Evolutionary conservation across 1,140 invertebrate genomes (phyloP), one percentile per base, ranked within the genome.

Genomic region (Caenorhabditis remanei): DNA sequence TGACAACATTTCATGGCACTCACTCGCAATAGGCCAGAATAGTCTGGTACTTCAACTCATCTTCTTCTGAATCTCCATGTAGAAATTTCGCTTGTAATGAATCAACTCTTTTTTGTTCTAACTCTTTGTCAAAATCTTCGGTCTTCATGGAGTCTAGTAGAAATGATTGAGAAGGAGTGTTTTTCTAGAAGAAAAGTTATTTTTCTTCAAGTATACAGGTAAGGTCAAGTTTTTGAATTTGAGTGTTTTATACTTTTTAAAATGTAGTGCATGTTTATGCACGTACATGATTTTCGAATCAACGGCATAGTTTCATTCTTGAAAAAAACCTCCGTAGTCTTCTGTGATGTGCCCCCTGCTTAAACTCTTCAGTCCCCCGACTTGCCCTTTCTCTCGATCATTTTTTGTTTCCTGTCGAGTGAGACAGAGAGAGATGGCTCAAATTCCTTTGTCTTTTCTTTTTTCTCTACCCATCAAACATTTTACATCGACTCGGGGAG

Each of bases 401-500:
- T 58, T 58, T 58, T 58, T 58, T 58, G 55, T 58, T 58, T 58
- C 55, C 55, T 53, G 50, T 53, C 32, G 32, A 32, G 32, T 32
- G 32, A 32, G 32, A 32, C 32, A 32, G 32, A 16, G 16, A 16
- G 50, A 53, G 50, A 53, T 53, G 50, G 50, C 9, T 65, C 63
- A 16, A 71, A 71, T 71, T 71, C 65, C 65, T 71, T 71, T 71
- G 65, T 71, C 65, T 71, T 71, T 71, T 21, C 65, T 19, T 63
- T 19, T 58, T 32, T 32, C 32, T 32, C 32, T 32, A 32, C n/a
- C 63, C 63, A 32, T 40, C 65, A 71, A 71, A 71, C 65, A 71
- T 71, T 71, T 71, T 71, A 71, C 65, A 71, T 32, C 19, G 65
- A 71, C n/a, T 21, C 11, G 61, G 9, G 58, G 7, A 32, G 65